Percentiles rank a stretch among this genome's conserved stretches.
Evolutionary conservation across 2,888 invertebrate genomes (phyloP).

Genomic region (Lithophane socia): DNA sequence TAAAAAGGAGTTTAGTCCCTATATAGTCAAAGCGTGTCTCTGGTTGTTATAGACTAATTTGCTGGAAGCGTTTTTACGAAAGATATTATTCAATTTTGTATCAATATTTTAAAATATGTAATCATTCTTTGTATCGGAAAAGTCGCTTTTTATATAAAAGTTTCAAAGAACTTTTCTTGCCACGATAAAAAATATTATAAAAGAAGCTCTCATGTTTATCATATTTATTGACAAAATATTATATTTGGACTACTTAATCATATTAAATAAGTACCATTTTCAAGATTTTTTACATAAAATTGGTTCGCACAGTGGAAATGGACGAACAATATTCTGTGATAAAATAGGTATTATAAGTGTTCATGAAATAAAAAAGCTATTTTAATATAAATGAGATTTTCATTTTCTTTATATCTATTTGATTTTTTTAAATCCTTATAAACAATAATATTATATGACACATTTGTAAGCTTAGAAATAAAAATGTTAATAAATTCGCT

Average conservation of each 20-base stretch:
- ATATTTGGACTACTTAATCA: constrained; percentile 14
- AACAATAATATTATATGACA: constrained; percentile 39
- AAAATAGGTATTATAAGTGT: constrained; percentile 68
- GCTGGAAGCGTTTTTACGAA: constrained; percentile 9
- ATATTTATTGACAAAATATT: constrained; percentile 38
- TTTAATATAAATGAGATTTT: constrained; percentile 48
- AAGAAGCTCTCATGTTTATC: constrained; percentile 10
- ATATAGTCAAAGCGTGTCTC: neutral
- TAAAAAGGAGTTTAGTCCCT: constrained; percentile 13
- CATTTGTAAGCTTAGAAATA: constrained; percentile 11
- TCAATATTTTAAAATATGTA: constrained; percentile 22
- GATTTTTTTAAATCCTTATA: neutral
- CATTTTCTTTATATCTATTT: constrained; percentile 18
- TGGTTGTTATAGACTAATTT: constrained; percentile 34
- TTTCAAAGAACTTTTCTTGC: constrained; percentile 8
- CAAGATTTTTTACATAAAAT: constrained; percentile 38
- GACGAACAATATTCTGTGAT: constrained; percentile 71
- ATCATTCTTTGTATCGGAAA: constrained; percentile 32
- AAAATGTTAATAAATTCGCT: constrained; percentile 18
- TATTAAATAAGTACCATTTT: constrained; percentile 43
- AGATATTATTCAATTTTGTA: constrained; percentile 38
- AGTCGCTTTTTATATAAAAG: constrained; percentile 26
- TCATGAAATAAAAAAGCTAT: constrained; percentile 63
- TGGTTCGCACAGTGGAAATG: constrained; percentile 49
- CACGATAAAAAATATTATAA: constrained; percentile 6